Percentiles rank a stretch among this genome's conserved stretches.
phyloP scores from a whole-genome alignment of 2,113 vertebrate genomes.

The Aptenodytes patagonicus region DNA sequence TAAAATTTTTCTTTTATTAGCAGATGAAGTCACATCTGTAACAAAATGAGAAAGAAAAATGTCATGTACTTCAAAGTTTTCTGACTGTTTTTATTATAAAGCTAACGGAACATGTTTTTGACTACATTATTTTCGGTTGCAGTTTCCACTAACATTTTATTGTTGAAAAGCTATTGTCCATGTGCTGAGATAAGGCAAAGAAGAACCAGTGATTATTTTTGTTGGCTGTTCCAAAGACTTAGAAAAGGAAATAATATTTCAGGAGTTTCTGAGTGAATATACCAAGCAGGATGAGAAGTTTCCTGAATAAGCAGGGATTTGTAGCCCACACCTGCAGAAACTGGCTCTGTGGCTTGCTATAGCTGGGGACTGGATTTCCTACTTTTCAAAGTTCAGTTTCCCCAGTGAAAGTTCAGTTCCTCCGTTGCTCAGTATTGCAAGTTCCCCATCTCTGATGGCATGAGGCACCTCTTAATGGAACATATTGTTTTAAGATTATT shows the following conservation, averaged over 20 bases:
- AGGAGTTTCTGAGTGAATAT: background rate
- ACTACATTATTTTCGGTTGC: background rate
- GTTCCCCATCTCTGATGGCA: background rate
- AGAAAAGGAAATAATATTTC: slow-evolving; percentile 46
- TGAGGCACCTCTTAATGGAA: background rate
- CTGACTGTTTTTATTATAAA: background rate
- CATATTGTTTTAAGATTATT: background rate
- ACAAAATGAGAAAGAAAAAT: background rate
- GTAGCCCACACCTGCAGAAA: background rate
- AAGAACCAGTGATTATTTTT: background rate
- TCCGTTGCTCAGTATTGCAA: background rate
- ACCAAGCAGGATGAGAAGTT: background rate
- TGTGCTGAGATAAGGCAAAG: slow-evolving; percentile 3
- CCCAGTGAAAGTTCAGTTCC: background rate
- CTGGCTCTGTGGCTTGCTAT: background rate
- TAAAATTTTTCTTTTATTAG: background rate
- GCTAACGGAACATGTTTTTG: background rate
- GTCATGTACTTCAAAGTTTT: background rate
- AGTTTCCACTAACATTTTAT: background rate
- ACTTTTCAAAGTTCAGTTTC: background rate
- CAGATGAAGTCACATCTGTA: background rate
- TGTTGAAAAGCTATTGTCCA: slow-evolving; percentile 17
- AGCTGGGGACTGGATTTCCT: background rate
- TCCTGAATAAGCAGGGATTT: slow-evolving; percentile 1
- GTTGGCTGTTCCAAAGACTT: background rate